These are phyloP conservation scores for Alethe castanea DNA, from an alignment of 2,113 vertebrate genomes.

Conservation along the genomic window DNA sequence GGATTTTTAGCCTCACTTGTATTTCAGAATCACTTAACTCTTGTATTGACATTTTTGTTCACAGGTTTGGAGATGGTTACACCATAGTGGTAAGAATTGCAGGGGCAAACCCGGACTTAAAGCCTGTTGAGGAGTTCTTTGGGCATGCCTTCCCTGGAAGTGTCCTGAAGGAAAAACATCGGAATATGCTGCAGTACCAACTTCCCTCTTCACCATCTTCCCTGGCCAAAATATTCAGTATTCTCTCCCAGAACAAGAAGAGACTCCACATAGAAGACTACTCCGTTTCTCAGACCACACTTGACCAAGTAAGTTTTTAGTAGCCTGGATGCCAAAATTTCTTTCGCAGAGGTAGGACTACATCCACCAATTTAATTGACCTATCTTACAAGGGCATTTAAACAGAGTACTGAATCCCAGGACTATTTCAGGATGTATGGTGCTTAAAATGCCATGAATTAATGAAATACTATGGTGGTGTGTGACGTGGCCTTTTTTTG, in stretches of 20 bases:
- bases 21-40: not conserved
- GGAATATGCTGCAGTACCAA: constrained; percentile 97
- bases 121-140: constrained; percentile 93
- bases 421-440: not conserved
- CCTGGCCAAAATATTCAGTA: constrained; percentile 91
- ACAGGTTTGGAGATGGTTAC: constrained; percentile 97
- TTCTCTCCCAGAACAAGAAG: constrained; percentile 90
- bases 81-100: constrained; percentile 93
- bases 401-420: not conserved
- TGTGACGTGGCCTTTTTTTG: not conserved
- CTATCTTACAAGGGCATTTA: not conserved
- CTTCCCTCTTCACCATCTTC: constrained; percentile 89
- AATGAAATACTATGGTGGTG: not conserved
- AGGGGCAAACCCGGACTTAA: constrained; percentile 85
- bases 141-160: constrained; percentile 89
- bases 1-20: not conserved
- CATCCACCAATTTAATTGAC: not conserved
- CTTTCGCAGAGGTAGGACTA: not conserved
- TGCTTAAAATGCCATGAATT: not conserved
- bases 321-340: not conserved
- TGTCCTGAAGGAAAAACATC: constrained; percentile 91
- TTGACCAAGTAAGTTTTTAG: constrained; percentile 90
- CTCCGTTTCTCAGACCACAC: constrained; percentile 95
- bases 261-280: constrained; percentile 93
- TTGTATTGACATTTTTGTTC: not conserved